phyloP scores from a whole-genome alignment of 2,113 vertebrate genomes.

The Castor canadensis region DNA sequence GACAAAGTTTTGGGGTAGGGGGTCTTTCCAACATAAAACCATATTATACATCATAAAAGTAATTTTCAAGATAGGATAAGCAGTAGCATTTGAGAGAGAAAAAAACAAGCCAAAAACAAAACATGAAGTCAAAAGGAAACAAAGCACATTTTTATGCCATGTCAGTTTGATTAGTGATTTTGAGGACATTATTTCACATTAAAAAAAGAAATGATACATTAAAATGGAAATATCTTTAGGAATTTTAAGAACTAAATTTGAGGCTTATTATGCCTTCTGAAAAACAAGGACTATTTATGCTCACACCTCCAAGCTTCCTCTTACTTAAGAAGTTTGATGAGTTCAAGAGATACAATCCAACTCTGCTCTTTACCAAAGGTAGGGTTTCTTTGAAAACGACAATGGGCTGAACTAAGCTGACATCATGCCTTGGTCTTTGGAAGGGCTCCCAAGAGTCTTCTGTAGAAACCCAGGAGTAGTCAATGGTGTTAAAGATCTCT shows the following conservation, averaged over 20 bases:
- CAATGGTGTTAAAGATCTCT: too few species aligned
- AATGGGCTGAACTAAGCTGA: background rate
- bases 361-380: background rate
- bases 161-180: background rate
- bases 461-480: background rate
- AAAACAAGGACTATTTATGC: background rate
- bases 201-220: background rate
- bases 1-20: background rate
- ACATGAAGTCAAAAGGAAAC: background rate
- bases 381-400: background rate
- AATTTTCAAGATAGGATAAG: background rate
- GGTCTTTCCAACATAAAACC: background rate
- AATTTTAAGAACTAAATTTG: background rate
- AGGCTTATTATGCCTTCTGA: background rate
- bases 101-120: background rate
- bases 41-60: too few species aligned
- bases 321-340: background rate
- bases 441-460: background rate
- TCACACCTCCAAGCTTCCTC: background rate
- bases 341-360: background rate
- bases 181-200: background rate
- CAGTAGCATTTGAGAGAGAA: background rate
- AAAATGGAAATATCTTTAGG: conserved; percentile 15
- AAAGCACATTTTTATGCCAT: background rate
- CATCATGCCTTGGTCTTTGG: background rate